Evolutionary conservation across 2,888 invertebrate genomes (phyloP).

Genomic region (Tinea pellionella): DNA sequence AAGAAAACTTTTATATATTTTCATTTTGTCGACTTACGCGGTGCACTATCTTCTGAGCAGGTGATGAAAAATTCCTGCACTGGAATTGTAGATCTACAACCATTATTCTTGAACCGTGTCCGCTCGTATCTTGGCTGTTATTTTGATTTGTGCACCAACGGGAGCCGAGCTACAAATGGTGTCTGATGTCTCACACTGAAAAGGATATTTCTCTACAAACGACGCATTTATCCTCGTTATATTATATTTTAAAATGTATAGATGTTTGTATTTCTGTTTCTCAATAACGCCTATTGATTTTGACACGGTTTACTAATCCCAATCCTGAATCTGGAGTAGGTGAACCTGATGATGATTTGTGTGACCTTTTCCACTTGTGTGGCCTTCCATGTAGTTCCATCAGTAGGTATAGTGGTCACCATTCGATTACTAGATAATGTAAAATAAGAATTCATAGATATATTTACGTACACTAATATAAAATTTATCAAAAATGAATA

Average conservation of each 20-base stretch:
- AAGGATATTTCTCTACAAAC: slow-evolving; percentile 15
- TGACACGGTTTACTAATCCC: too few relatives aligned
- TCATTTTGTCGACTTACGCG: slow-evolving; percentile 8
- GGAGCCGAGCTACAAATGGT: slow-evolving; percentile 13
- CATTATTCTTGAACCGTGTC: slow-evolving; percentile 12
- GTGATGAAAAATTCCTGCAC: slow-evolving; percentile 13
- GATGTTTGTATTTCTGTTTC: background rate
- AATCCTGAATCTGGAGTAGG: too few relatives aligned
- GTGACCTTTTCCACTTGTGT: too few relatives aligned
- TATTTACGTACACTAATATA: too few relatives aligned
- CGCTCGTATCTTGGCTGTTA: slow-evolving; percentile 15
- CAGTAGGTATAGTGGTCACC: too few relatives aligned
- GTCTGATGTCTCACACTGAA: slow-evolving; percentile 11
- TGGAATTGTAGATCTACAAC: slow-evolving; percentile 12
- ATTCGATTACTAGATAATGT: too few relatives aligned
- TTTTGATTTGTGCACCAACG: slow-evolving; percentile 16
- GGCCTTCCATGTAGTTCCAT: too few relatives aligned
- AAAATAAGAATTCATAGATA: too few relatives aligned
- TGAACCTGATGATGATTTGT: too few relatives aligned
- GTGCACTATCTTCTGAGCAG: slow-evolving; percentile 10
- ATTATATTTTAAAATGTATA: background rate
- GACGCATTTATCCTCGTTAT: slow-evolving; percentile 7
- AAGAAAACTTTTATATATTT: background rate
- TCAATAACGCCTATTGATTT: too few relatives aligned
- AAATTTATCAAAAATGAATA: too few relatives aligned